A percentile compares a stretch with the other conserved stretches of the same genome.
phyloP scores from a whole-genome alignment of 2,797 vertebrate genomes.

The Acanthiza pusilla region DNA sequence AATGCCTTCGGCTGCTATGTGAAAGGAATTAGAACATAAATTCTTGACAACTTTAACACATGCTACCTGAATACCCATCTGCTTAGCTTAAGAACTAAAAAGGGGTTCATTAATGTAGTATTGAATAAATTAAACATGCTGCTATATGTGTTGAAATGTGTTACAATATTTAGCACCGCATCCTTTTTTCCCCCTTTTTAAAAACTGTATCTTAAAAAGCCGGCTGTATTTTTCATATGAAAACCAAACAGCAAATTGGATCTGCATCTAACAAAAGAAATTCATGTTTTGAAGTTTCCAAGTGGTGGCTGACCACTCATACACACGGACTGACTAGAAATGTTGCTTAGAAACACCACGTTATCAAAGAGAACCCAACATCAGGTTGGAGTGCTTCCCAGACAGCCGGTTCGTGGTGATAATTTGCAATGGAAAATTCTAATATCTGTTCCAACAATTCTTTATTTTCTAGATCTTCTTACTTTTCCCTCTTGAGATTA shows the following conservation, averaged over 20 bases:
- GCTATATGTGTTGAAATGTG: not conserved
- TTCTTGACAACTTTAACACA: constrained; percentile 43
- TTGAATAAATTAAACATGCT: not conserved
- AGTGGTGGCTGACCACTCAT: constrained; percentile 49
- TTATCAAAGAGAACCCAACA: constrained; percentile 65
- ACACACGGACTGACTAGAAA: not conserved
- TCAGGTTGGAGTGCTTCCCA: constrained; percentile 69
- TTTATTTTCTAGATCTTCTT: constrained; percentile 62
- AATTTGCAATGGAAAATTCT: constrained; percentile 70
- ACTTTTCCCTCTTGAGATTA: constrained; percentile 31
- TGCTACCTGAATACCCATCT: constrained; percentile 49
- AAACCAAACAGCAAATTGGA: constrained; percentile 46
- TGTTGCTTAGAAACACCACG: constrained; percentile 64
- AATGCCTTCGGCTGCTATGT: not conserved
- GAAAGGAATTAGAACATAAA: constrained; percentile 16
- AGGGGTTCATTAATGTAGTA: not conserved
- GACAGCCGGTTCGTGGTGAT: constrained; percentile 61
- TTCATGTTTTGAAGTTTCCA: constrained; percentile 41
- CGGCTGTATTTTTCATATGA: constrained; percentile 30
- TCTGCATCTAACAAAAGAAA: constrained; percentile 43
- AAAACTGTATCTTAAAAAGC: constrained; percentile 29
- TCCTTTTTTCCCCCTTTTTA: not conserved
- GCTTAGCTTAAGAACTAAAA: constrained; percentile 51
- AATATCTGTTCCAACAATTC: constrained; percentile 60
- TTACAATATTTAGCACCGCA: not conserved